Percentiles rank a stretch among this genome's conserved stretches.
These are phyloP conservation scores for Atta texana DNA, from an alignment of 1,140 invertebrate species.

Conservation along the genomic window DNA sequence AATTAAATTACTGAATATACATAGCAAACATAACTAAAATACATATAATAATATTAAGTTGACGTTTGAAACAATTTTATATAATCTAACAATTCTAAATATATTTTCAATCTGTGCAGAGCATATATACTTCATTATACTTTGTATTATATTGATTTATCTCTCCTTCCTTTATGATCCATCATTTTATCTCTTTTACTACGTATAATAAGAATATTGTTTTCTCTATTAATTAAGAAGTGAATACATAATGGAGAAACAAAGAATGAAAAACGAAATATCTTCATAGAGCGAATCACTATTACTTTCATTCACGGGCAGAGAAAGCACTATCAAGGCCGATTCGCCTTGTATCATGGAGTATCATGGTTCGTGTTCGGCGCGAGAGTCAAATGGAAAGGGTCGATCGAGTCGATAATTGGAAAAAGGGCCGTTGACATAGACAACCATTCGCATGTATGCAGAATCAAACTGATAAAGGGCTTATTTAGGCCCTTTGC, in stretches of 20 bases:
- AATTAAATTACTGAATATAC: background rate
- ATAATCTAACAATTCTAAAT: background rate
- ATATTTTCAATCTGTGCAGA: background rate
- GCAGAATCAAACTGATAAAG: constrained; percentile 71
- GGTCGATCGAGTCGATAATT: constrained; percentile 74
- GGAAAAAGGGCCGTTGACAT: constrained; percentile 75
- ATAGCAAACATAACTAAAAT: background rate
- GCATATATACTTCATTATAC: background rate
- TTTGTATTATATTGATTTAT: background rate
- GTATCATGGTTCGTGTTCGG: constrained; percentile 58
- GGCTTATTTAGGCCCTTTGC: constrained; percentile 67
- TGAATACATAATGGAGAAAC: background rate
- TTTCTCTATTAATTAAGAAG: background rate
- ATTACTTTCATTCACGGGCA: constrained; percentile 42
- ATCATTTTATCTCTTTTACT: background rate
- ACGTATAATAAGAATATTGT: background rate
- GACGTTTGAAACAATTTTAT: background rate
- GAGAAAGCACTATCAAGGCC: constrained; percentile 41
- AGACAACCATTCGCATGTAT: constrained; percentile 58
- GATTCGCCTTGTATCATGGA: constrained; percentile 52
- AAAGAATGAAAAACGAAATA: background rate
- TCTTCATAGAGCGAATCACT: background rate
- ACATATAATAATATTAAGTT: background rate
- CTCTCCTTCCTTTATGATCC: background rate
- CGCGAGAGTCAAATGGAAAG: constrained; percentile 51